Percentiles rank a stretch among this genome's conserved stretches.
Evolutionary conservation across 2,113 vertebrate species (phyloP).

Genomic region (Paramormyrops kingsleyae): DNA sequence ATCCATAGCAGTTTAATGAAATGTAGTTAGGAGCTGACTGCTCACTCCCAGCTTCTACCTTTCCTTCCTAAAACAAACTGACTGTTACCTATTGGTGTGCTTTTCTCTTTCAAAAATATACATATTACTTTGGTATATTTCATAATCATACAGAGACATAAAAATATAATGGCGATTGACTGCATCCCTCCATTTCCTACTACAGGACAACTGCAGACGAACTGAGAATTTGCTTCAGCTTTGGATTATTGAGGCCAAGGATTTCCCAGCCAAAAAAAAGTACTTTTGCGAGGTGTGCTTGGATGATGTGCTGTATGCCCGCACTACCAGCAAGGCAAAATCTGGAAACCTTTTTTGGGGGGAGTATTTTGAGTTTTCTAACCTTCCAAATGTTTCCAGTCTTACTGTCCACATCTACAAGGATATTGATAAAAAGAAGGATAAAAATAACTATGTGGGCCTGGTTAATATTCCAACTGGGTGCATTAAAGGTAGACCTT

Average conservation of each 20-base stretch:
- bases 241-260: conserved; percentile 97
- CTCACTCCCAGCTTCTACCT: neutral
- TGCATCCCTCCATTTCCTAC: neutral
- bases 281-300: conserved; percentile 98
- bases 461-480: conserved; percentile 85
- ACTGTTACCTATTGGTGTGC: neutral
- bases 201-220: conserved; percentile 87
- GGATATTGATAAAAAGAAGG: conserved; percentile 88
- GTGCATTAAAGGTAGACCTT: conserved; percentile 79
- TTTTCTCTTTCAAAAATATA: neutral
- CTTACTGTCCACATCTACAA: conserved; percentile 95
- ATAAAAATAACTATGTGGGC: conserved; percentile 94
- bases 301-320: conserved; percentile 88
- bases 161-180: neutral
- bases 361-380: conserved; percentile 86
- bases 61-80: neutral
- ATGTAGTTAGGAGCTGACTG: neutral
- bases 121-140: neutral
- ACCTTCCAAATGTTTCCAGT: conserved; percentile 73
- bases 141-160: neutral
- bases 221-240: conserved; percentile 84
- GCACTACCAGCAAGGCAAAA: conserved; percentile 92
- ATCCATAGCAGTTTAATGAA: neutral
- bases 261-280: conserved; percentile 87
- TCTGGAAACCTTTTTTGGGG: conserved; percentile 94